Conservation (phyloP, 2,888 invertebrate genomes). For the Rotaria socialis region DNA sequence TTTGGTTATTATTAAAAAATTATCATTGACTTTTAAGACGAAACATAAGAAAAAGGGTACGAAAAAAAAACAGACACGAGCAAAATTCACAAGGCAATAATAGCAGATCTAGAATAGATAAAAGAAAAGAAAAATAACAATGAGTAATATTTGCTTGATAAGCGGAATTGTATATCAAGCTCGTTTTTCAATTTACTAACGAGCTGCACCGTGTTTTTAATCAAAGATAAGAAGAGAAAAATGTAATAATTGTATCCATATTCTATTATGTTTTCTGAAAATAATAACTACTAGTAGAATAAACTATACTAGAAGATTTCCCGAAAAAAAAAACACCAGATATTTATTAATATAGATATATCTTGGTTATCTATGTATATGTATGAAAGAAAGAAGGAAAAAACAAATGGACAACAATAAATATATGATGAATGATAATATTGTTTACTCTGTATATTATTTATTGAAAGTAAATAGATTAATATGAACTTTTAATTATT, state of each 20-base stretch:
- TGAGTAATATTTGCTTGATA: neutral
- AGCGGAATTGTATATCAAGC: neutral
- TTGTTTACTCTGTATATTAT: neutral
- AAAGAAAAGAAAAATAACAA: neutral
- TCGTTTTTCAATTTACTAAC: slow-evolving; percentile 21
- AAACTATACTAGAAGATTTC: neutral
- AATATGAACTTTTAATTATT: neutral
- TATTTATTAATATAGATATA: neutral
- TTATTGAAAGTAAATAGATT: neutral
- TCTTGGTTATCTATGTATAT: neutral
- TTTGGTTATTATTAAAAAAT: neutral
- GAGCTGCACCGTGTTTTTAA: neutral
- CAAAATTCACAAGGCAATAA: neutral
- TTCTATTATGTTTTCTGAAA: neutral
- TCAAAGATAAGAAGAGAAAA: neutral
- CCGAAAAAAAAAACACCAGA: neutral
- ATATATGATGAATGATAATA: neutral
- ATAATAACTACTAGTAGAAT: neutral
- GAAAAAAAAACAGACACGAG: neutral
- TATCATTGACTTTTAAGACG: neutral
- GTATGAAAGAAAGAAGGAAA: neutral
- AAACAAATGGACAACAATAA: neutral
- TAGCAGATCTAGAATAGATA: slow-evolving; percentile 18
- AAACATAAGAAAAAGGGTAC: neutral
- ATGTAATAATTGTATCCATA: neutral